phyloP scores from a whole-genome alignment of 2,113 vertebrate genomes.

The Mellivora capensis region DNA sequence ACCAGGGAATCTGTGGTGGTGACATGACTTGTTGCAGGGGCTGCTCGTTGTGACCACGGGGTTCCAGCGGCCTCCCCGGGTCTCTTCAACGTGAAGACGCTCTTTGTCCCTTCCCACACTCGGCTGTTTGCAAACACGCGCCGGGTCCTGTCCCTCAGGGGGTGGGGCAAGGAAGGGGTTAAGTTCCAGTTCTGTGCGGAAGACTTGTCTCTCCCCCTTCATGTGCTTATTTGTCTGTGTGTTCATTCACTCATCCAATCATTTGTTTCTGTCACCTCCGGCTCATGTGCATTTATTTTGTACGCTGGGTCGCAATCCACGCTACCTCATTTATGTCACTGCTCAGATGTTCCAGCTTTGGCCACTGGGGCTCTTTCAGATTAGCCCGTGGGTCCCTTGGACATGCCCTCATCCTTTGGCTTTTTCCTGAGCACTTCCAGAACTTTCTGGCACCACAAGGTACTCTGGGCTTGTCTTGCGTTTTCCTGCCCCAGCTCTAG shows the following conservation, averaged over 20 bases:
- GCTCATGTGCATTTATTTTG: not conserved
- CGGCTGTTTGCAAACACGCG: not conserved
- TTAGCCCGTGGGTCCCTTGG: not conserved
- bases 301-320: not conserved
- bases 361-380: not conserved
- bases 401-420: not conserved
- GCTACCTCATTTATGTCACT: not conserved
- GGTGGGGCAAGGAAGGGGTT: not conserved
- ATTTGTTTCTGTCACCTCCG: not conserved
- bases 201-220: not conserved
- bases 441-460: not conserved
- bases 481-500: not conserved
- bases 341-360: not conserved
- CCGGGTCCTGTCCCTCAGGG: not conserved
- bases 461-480: not conserved
- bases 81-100: not conserved
- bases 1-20: not conserved
- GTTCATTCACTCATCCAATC: not conserved
- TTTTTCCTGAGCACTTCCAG: not conserved
- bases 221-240: not conserved
- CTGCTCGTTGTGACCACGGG: too few species aligned
- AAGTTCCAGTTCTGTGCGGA: not conserved
- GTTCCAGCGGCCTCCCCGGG: not conserved
- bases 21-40: not conserved
- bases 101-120: not conserved